Evolutionary conservation across 2,797 vertebrate species (phyloP), one percentile per base, ranked within the genome.

Genomic region (Sebastiscus tertius): DNA sequence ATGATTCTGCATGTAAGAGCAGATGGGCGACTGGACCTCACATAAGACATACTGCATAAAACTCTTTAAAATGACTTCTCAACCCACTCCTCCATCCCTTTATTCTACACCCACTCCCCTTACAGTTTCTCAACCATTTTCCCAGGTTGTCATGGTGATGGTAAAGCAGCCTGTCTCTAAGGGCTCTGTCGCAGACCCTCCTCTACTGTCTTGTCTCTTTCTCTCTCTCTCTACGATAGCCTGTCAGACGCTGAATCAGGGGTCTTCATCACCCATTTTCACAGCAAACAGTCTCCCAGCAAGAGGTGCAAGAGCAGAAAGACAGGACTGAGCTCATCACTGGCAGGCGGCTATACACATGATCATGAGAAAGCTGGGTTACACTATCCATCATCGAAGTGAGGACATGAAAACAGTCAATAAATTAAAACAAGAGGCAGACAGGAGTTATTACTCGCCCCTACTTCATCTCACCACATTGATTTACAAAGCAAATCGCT

Each of bases 101-200:
- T 73, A 60, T 81, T 80, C 39, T 63, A 12, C 62, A 31, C 29
- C 80, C 60, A 70, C 65, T 74, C 66, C 49, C 67, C 14, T 55
- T 16, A 56, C 52, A 58, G 9, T 20, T 18, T 77, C 85, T 55
- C 42, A 64, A 71, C 63, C 72, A 76, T 91, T 90, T 70, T 49
- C 80, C 67, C 34, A 34, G 73, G 94, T 95, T 93, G 94, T 91
- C 95, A 95, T 95, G 94, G 94, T 86, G 91, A 96, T 64, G 5
- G 79, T 70, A 86, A 93, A 91, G 72, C 70, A 83, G 88, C 82
- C 88, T 59, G 72, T 94, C 89, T 93, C 92, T 67, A 72, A 85
- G 92, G 92, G 84, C 89, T 93, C 73, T 33, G 80, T 88, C 59
- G 68, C 72, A 89, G 88, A 87, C 80, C 65, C 80, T 85, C 42